Base-by-base conservation (phyloP, 2,113 vertebrate genomes). In the Urocolius indicus region DNA sequence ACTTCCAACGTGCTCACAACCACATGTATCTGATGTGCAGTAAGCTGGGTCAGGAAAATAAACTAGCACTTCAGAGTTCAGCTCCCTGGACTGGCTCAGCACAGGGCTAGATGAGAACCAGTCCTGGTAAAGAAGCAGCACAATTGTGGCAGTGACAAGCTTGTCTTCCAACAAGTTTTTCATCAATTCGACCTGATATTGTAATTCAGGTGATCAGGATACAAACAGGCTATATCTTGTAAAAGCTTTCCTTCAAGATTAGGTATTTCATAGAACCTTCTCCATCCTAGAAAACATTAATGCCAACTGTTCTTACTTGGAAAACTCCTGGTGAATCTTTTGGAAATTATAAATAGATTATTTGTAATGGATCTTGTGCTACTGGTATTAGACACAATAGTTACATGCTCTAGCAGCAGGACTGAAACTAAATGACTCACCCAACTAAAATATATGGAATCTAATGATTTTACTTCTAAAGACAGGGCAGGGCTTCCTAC, bases 391-490 rank as follows among this genome's bases (percentile, higher is more conserved):
- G 86, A 94, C 36, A 63, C 34, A 91, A 82, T 9, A 95, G 57
- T 46, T 0, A 2, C 0, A 1, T 12, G 13, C 41, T 72, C 24
- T 27, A 58, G 68, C 79, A 91, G 51, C 34, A 69, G 68, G 30
- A 43, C 23, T 91, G 59, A 71, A 86, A 85, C n/a, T 73, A 83
- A 89, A 72, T 94, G 7, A 96, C 46, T 91, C 77, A 65, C 27
- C 16, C 71, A 43, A 62, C 82, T 79, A 94, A 94, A 93, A 85
- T 61, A 61, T 4, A 34, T 13, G 78, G n/a, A 90, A 68, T 72
- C 29, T 43, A 90, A 61, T 21, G 16, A 34, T 67, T 79, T 81
- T 67, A 43, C n/a, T 72, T 79, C 57, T 81, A 72, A 75, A 95
- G 79, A 41, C 71, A 88, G 48, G 81, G 66, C 36, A 90, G 54